Evolutionary conservation across 2,888 invertebrate species (phyloP), one percentile per base, ranked within the genome.

Genomic region (Xylophagus ater): DNA sequence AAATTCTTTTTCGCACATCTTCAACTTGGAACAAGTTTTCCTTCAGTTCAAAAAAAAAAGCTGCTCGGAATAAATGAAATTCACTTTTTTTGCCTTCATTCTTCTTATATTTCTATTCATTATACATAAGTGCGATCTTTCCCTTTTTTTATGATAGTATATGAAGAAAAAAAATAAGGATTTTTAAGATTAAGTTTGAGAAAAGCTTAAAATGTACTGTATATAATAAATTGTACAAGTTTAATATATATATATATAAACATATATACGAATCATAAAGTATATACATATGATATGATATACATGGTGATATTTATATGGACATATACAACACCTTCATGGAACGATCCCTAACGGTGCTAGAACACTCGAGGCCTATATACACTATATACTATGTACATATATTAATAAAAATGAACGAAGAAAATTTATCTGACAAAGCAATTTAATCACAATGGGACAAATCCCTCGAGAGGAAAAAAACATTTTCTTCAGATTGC

Each of bases 391-490:
- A n/a, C n/a, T n/a, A n/a, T n/a, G n/a, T n/a, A n/a, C n/a, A n/a
- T n/a, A n/a, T n/a, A n/a, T n/a, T n/a, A n/a, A n/a, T n/a, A n/a
- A n/a, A n/a, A n/a, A 30, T 23, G 26, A 39, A 32, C 39, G 32
- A 24, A 33, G 26, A 32, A 33, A 33, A 33, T 33, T 33, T 39
- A 39, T 39, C 26, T 28, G 39, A 25, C 18, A 39, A 34, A 28
- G 33, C 28, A 32, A 39, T 38, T 38, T 38, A 33, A 24, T 38
- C 33, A 38, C 38, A 38, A 38, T 38, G 26, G 33, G 38, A 38
- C 23, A 13, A 38, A 33, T 28, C 39, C 26, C 39, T 10, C 12
- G 19, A 32, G 39, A 31, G 13, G 33, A 32, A 33, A 26, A 10
- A 26, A 13, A n/a, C n/a, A n/a, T 26, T 26, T 26, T 26, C n/a